Base-by-base conservation (phyloP, 1,140 invertebrate genomes). In the Diploscapter pachys region DNA sequence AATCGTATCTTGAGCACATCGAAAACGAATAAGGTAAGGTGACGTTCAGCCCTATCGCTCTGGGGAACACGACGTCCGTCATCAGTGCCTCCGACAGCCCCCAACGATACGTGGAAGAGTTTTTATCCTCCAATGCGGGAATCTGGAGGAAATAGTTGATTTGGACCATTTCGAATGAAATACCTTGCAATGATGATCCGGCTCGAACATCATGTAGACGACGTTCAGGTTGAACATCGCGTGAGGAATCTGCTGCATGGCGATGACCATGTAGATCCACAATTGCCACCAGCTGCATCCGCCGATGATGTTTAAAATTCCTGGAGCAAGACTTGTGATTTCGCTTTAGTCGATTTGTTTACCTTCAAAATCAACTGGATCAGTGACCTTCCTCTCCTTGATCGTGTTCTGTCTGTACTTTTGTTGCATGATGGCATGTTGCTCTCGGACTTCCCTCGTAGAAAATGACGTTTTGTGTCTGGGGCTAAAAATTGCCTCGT, bases 171-270 rank as follows among this genome's bases (percentile, higher is more conserved):
- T n/a, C 54, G 5, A 51, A 8, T 4, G n/a, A n/a, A 52, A 56
- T 59, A 78, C 77, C 69, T 67, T 49, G 70, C 73, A 81, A 72
- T 80, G 82, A 80, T 84, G 83, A 73, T 85, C 83, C 11, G 83
- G 83, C 66, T 83, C 79, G 70, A 80, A 84, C 81, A 85, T 84
- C 82, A 86, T 85, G 64, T 86, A 86, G 48, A 85, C 83, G 0
- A 84, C 83, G 55, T 76, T 80, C 63, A 84, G 73, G 71, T 84
- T 84, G 78, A 84, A 84, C 83, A 84, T 84, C 50, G 83, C 83
- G 65, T 84, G 83, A 53, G 83, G 83, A 72, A 84, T 85, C 72
- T 84, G 83, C 71, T 84, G 83, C 59, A 84, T 57, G 13, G 79
- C 81, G 63, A 84, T 84, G 48, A 84, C 65, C 49, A 84, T 68